Evolutionary conservation across 2,113 vertebrate species (phyloP), one percentile per base, ranked within the genome.

Genomic region (Otocyon megalotis): DNA sequence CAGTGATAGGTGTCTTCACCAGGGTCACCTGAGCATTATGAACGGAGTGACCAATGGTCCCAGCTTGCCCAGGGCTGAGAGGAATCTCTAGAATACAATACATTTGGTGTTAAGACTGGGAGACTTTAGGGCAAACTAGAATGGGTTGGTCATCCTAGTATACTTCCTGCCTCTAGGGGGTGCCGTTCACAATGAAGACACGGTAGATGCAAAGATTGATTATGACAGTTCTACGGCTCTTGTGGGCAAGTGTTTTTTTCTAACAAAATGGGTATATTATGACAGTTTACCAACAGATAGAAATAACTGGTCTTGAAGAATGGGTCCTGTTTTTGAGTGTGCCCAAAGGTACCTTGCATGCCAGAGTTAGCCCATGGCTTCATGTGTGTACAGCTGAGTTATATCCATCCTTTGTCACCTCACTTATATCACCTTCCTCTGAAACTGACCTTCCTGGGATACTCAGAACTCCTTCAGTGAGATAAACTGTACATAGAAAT

Each of bases 1-100:
- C 11, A 0, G 14, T 24, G 60, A 79, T 96, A 87, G 97, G 74
- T 37, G 82, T 93, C 54, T 19, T 17, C 43, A 80, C 58, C 94
- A 90, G 86, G 58, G 5, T 96, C n/a, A 69, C 71, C 95, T 94
- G 71, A 65, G 96, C 95, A 89, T 91, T 83, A 80, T 93, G n/a
- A 65, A 6, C 30, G 20, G 28, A 53, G 65, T 10, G n/a, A 9
- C 30, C 65, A 10, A 0, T 5, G 67, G n/a, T 53, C 50, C 56
- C 65, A 8, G 35, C 63, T 43, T 48, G 20, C 37, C 58, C 16
- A 20, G 69, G 65, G 72, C 71, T 8, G 22, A 72, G 58, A 43
- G 15, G 32, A 19, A 85, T 58, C 60, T 60, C n/a, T 62, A 35
- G 60, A 8, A 62, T 11, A 4, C 3, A 53, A 63, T 37, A 77